Evolutionary conservation across 2,797 vertebrate genomes (phyloP).

Genomic region (Phrynocephalus vlangalii): DNA sequence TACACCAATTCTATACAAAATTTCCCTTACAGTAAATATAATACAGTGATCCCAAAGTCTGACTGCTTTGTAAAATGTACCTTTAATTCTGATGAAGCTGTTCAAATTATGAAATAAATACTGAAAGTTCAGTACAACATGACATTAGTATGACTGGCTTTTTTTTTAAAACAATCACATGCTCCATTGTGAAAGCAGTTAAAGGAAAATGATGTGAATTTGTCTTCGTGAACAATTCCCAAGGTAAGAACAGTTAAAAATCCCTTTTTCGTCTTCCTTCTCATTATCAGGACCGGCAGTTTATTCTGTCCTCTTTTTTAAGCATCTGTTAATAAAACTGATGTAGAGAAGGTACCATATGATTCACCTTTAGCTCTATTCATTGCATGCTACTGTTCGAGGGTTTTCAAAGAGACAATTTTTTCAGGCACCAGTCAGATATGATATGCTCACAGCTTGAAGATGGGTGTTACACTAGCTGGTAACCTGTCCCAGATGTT

Average conservation of each 20-base stretch:
- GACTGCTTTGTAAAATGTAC: conserved; percentile 69
- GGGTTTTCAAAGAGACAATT: conserved; percentile 81
- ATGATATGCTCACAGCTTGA: conserved; percentile 74
- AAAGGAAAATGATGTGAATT: conserved; percentile 78
- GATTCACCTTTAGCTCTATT: conserved; percentile 83
- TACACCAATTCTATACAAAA: conserved; percentile 72
- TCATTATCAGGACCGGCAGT: conserved; percentile 85
- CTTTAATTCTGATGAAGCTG: conserved; percentile 72
- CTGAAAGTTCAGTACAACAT: conserved; percentile 70
- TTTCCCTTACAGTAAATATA: conserved; percentile 75
- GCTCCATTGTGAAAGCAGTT: conserved; percentile 76
- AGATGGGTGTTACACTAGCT: conserved; percentile 89
- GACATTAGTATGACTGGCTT: conserved; percentile 60
- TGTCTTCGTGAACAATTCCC: conserved; percentile 74
- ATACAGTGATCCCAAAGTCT: conserved; percentile 69
- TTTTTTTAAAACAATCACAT: conserved; percentile 73
- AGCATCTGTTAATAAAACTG: conserved; percentile 76
- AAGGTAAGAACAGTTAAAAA: conserved; percentile 81
- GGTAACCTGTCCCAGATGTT: conserved; percentile 96
- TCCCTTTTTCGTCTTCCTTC: conserved; percentile 77
- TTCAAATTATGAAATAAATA: conserved; percentile 63
- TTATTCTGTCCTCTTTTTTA: conserved; percentile 84
- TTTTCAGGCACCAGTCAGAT: conserved; percentile 86
- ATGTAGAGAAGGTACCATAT: conserved; percentile 76
- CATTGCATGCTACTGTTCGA: conserved; percentile 92